These are phyloP conservation scores for Diachasmimorpha longicaudata DNA, from an alignment of 1,140 invertebrate species.

Conservation along the genomic window DNA sequence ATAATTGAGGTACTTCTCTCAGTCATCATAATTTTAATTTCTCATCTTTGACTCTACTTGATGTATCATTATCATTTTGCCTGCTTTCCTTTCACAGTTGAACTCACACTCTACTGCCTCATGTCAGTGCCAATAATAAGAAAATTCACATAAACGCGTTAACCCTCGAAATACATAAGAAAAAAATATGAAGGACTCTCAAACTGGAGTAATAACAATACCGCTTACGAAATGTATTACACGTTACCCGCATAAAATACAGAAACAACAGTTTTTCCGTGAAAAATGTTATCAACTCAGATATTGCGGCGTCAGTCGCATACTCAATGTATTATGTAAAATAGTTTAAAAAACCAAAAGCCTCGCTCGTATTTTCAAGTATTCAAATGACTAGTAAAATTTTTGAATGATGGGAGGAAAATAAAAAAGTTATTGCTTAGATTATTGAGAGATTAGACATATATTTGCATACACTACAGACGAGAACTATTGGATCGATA, in stretches of 20 bases:
- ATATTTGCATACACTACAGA: too few species aligned
- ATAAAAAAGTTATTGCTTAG: too few species aligned
- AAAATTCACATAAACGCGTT: neutral
- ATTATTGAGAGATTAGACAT: too few species aligned
- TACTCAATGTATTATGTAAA: conserved; percentile 46
- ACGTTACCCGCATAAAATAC: too few species aligned
- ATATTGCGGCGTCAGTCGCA: conserved; percentile 19
- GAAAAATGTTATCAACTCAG: too few species aligned
- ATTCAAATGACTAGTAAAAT: conserved; percentile 45
- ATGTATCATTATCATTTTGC: neutral
- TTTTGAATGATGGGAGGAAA: neutral
- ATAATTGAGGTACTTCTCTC: neutral
- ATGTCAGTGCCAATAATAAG: neutral
- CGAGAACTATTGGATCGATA: too few species aligned
- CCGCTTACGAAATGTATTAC: too few species aligned
- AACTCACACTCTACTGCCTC: neutral
- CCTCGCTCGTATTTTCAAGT: conserved; percentile 56
- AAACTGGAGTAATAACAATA: too few species aligned
- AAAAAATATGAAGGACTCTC: neutral
- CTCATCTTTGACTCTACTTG: neutral
- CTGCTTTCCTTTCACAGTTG: neutral
- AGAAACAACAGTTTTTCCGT: too few species aligned
- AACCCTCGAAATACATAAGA: neutral
- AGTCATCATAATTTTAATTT: neutral
- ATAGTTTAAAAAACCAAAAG: conserved; percentile 36